phyloP scores from a whole-genome alignment of 2,888 invertebrate species.

The Falcaria lacertinaria region DNA sequence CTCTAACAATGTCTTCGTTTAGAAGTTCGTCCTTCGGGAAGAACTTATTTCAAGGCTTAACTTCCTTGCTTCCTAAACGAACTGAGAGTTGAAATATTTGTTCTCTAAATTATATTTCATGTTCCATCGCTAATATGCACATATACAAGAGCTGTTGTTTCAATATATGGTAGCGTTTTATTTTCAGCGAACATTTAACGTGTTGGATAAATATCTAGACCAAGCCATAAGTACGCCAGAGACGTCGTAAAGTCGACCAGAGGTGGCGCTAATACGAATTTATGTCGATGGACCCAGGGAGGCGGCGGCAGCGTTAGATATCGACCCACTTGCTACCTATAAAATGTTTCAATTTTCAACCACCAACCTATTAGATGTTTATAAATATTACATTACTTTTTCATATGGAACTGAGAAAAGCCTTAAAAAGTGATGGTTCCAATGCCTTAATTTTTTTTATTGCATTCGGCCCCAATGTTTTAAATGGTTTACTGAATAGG shows the following conservation, averaged over 20 bases:
- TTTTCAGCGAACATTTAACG: constrained; percentile 51
- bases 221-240: constrained; percentile 65
- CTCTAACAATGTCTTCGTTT: constrained; percentile 49
- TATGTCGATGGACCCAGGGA: constrained; percentile 67
- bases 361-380: constrained; percentile 23
- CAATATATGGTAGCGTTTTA: constrained; percentile 32
- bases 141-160: neutral
- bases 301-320: constrained; percentile 44
- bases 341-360: constrained; percentile 72
- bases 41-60: constrained; percentile 39
- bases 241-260: constrained; percentile 75
- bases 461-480: too few relatives aligned
- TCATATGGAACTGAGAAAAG: neutral
- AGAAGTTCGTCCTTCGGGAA: constrained; percentile 37
- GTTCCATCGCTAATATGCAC: neutral
- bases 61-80: constrained; percentile 30
- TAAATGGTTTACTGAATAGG: too few relatives aligned
- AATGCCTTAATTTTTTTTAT: too few relatives aligned
- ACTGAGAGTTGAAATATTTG: constrained; percentile 12
- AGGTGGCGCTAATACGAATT: constrained; percentile 77
- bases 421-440: too few relatives aligned
- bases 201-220: constrained; percentile 54
- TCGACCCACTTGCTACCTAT: constrained; percentile 64
- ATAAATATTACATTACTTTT: neutral
- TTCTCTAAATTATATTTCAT: too few relatives aligned